Percentiles rank a stretch among this genome's conserved stretches.
Conservation (phyloP, 2,888 invertebrate genomes). For the Strigamia maritima region DNA sequence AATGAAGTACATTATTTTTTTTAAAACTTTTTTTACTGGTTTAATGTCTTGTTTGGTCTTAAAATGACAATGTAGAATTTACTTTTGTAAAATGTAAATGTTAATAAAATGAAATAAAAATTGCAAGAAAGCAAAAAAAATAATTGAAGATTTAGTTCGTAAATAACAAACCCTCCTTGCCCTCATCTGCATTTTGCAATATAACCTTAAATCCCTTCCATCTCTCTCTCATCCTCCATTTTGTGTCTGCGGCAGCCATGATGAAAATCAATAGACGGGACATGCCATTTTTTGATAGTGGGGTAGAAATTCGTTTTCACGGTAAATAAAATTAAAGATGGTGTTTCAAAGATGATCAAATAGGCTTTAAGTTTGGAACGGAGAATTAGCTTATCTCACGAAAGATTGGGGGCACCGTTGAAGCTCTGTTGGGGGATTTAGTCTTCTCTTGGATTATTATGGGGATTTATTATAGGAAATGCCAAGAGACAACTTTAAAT, state of each 20-base stretch:
- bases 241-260: constrained; percentile 32
- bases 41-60: no score
- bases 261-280: constrained; percentile 12
- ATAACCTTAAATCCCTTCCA: constrained; percentile 16
- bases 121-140: neutral
- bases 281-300: constrained; percentile 25
- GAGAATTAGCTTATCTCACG: neutral
- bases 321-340: constrained; percentile 30
- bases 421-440: neutral
- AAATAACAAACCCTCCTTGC: neutral
- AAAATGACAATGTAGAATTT: no score
- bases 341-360: neutral
- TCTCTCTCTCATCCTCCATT: constrained; percentile 18
- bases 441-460: no score
- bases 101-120: neutral
- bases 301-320: neutral
- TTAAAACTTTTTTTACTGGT: no score
- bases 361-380: neutral
- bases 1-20: neutral
- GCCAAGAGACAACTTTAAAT: neutral
- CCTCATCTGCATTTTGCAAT: constrained; percentile 31
- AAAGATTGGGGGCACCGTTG: neutral
- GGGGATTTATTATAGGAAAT: neutral
- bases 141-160: neutral
- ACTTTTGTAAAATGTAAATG: no score